phyloP scores from a whole-genome alignment of 2,113 vertebrate genomes.

The Dromaius novaehollandiae region DNA sequence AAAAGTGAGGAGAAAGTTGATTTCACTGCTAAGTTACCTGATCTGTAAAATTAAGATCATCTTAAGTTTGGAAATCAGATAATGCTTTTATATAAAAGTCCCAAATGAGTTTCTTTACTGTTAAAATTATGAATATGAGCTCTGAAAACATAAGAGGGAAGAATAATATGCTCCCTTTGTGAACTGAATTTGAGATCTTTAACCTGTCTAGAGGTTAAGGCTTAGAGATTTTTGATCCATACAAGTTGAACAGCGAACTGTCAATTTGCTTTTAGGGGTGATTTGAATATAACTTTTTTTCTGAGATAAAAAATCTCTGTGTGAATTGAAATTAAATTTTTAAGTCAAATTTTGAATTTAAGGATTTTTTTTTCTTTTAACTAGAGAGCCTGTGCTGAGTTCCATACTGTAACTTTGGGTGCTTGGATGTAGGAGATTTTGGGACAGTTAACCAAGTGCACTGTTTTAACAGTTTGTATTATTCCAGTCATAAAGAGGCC shows the following conservation, averaged over 20 bases:
- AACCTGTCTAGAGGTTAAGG: neutral
- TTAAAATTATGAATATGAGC: neutral
- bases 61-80: neutral
- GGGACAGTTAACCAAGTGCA: neutral
- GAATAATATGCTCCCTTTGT: neutral
- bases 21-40: neutral
- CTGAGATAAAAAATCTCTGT: neutral
- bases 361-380: neutral
- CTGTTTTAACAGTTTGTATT: accelerated
- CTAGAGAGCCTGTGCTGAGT: neutral
- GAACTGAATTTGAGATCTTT: neutral
- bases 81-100: neutral
- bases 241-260: neutral
- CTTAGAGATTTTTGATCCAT: neutral
- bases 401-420: accelerated
- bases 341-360: neutral
- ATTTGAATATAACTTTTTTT: neutral
- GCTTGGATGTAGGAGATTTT: neutral
- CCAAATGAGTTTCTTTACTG: neutral
- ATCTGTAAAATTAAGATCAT: neutral
- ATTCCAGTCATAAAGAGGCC: neutral
- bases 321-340: neutral
- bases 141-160: neutral
- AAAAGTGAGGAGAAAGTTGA: neutral
- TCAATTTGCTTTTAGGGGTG: neutral